phyloP scores from a whole-genome alignment of 2,797 vertebrate genomes.

The Poeciliopsis presidionis region DNA sequence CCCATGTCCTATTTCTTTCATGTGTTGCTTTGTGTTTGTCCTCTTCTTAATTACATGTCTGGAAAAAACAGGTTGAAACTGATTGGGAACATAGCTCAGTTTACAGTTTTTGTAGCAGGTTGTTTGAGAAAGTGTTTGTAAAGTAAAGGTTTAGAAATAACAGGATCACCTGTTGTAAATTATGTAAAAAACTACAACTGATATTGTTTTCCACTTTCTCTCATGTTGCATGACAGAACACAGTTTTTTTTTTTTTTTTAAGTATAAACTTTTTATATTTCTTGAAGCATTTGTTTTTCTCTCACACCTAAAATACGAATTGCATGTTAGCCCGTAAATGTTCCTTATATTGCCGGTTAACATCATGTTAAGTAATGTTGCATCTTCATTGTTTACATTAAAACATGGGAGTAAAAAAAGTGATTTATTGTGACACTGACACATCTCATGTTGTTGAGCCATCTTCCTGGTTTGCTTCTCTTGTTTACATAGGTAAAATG shows the following conservation, averaged over 20 bases:
- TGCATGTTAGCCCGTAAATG: background rate
- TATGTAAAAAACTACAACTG: background rate
- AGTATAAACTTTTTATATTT: background rate
- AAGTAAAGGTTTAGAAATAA: background rate
- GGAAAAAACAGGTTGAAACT: slow-evolving; percentile 1
- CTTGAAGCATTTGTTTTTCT: background rate
- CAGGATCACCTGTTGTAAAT: background rate
- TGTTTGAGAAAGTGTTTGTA: slow-evolving; percentile 4
- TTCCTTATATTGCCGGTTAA: background rate
- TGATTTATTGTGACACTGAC: background rate
- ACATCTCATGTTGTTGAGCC: background rate
- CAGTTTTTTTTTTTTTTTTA: background rate
- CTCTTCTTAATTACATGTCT: slow-evolving; percentile 35
- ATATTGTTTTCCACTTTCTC: background rate
- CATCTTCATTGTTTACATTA: background rate
- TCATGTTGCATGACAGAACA: background rate
- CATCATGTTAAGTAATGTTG: background rate
- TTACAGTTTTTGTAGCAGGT: background rate
- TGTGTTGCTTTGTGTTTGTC: slow-evolving; percentile 3
- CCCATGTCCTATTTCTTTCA: background rate
- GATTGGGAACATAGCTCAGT: background rate
- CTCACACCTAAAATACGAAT: background rate
- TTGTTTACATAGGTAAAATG: background rate
- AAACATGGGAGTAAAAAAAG: background rate
- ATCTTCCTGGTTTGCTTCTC: background rate